Conservation (phyloP, 1,140 invertebrate species). For the Laodelphax striatellus region DNA sequence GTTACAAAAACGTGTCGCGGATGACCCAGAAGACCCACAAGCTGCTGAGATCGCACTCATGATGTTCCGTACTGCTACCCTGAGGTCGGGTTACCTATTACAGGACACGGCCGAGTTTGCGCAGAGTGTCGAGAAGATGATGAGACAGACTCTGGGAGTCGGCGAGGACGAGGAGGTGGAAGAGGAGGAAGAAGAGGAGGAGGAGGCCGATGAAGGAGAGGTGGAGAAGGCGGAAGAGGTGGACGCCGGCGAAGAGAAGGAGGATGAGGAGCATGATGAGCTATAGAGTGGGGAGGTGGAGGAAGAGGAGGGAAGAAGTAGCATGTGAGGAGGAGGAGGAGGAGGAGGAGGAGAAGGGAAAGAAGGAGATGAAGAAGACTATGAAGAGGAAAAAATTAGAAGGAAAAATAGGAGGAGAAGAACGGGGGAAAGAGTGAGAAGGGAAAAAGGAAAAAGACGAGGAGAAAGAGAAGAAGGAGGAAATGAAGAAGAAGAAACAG, state of each 20-base stretch:
- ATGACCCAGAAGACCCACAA: slow-evolving; percentile 64
- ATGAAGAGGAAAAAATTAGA: too few species aligned
- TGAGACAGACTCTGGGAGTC: slow-evolving; percentile 72
- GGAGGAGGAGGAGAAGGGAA: too few species aligned
- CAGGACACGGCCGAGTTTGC: slow-evolving; percentile 80
- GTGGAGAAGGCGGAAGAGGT: slow-evolving; percentile 21
- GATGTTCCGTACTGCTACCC: slow-evolving; percentile 88
- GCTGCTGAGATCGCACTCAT: slow-evolving; percentile 82
- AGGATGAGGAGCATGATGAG: slow-evolving; percentile 32
- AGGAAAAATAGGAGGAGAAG: too few species aligned
- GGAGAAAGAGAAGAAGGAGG: too few species aligned
- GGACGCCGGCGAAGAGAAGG: slow-evolving; percentile 29
- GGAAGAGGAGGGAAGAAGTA: too few species aligned
- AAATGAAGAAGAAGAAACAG: too few species aligned
- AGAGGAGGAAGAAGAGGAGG: slow-evolving; percentile 36
- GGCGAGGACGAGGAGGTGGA: slow-evolving; percentile 43
- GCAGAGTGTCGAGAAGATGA: slow-evolving; percentile 72
- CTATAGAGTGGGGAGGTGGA: slow-evolving; percentile 28
- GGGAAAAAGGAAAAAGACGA: too few species aligned
- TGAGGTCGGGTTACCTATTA: slow-evolving; percentile 83
- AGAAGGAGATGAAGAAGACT: too few species aligned
- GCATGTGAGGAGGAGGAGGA: too few species aligned
- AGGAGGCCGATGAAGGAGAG: slow-evolving; percentile 28
- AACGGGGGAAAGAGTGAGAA: too few species aligned
- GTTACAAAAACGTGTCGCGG: slow-evolving; percentile 68